phyloP scores from a whole-genome alignment of 2,113 vertebrate genomes.

The Ivindomyrus marchei region DNA sequence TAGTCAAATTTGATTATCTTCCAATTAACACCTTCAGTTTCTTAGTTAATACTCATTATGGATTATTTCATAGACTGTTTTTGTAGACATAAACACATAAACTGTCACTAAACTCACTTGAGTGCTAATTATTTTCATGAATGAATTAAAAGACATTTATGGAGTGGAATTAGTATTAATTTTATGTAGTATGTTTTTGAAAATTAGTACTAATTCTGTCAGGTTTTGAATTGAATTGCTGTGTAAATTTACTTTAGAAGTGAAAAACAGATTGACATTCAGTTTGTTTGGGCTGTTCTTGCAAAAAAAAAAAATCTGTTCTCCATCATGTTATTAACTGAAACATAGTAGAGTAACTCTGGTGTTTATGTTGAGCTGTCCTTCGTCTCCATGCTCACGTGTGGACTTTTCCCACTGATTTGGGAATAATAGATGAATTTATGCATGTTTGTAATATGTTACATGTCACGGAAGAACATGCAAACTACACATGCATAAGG shows the following conservation, averaged over 20 bases:
- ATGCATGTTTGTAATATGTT: neutral
- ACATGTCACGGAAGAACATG: neutral
- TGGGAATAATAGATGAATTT: neutral
- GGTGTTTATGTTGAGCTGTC: neutral
- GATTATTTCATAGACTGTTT: neutral
- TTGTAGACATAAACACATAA: neutral
- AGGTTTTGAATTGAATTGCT: neutral
- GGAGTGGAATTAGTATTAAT: neutral
- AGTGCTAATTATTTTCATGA: neutral
- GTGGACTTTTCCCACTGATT: neutral
- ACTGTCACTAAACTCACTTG: neutral
- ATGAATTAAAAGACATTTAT: neutral
- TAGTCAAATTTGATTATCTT: neutral
- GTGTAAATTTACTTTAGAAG: neutral
- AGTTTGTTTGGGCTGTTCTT: neutral
- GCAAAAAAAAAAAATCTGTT: neutral
- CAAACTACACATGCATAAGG: neutral
- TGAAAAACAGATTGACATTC: neutral
- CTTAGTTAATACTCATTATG: neutral
- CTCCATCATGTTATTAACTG: neutral
- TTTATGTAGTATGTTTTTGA: neutral
- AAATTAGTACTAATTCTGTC: neutral
- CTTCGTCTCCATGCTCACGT: neutral
- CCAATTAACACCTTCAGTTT: neutral
- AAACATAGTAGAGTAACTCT: neutral